These are phyloP conservation scores for Aphrophora alni DNA, from an alignment of 2,888 invertebrate species.

Conservation along the genomic window DNA sequence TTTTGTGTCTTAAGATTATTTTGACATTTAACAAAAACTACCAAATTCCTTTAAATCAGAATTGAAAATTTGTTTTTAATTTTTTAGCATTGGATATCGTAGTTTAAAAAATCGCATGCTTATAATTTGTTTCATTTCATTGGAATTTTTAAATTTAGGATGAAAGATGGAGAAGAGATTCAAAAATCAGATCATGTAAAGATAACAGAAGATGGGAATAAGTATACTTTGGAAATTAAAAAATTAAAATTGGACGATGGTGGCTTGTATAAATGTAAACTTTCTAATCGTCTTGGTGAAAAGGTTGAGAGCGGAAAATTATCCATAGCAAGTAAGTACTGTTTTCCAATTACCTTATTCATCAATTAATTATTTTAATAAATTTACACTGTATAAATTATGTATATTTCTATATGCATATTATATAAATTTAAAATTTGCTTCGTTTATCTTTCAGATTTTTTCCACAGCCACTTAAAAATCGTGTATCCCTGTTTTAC, in stretches of 20 bases:
- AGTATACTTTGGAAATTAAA: constrained; percentile 75
- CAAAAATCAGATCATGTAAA: constrained; percentile 68
- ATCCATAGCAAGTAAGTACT: constrained; percentile 71
- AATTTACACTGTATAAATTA: not conserved
- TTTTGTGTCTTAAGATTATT: too few species aligned
- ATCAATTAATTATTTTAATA: not conserved
- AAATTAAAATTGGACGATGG: constrained; percentile 73
- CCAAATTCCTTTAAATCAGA: too few species aligned
- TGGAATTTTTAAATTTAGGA: constrained; percentile 55
- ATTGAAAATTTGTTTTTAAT: too few species aligned
- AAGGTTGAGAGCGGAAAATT: constrained; percentile 58
- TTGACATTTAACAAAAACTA: too few species aligned
- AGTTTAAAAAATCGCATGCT: too few species aligned
- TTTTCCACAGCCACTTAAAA: too few species aligned
- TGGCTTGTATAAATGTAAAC: constrained; percentile 81
- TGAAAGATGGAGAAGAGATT: constrained; percentile 75
- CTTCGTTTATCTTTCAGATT: too few species aligned
- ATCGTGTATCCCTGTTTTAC: too few species aligned
- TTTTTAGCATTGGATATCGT: too few species aligned
- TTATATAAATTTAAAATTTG: not conserved
- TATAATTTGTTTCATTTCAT: too few species aligned
- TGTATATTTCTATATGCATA: not conserved
- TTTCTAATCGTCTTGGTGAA: constrained; percentile 85
- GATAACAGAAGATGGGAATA: constrained; percentile 70
- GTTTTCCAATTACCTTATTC: not conserved